phyloP scores from a whole-genome alignment of 2,797 vertebrate genomes.

The Arrhamphus sclerolepis region DNA sequence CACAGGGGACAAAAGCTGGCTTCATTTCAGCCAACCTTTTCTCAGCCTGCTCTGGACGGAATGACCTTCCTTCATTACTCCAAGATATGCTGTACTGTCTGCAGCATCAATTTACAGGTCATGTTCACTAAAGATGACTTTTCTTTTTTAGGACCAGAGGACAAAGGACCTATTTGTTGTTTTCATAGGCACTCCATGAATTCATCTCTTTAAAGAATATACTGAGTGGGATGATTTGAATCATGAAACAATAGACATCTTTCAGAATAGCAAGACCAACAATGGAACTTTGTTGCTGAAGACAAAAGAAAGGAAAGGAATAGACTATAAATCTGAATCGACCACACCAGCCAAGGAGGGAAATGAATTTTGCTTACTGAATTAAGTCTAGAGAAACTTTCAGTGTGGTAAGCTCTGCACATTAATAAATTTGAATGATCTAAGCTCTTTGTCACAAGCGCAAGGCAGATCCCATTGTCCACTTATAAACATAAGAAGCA shows the following conservation, averaged over 20 bases:
- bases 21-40: conserved; percentile 2
- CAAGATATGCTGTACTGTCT: background rate
- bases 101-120: background rate
- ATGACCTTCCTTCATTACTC: conserved; percentile 1
- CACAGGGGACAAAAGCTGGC: conserved; percentile 36
- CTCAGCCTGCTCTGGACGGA: conserved; percentile 3
- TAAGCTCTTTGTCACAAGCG: background rate
- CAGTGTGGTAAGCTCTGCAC: background rate
- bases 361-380: conserved; percentile 33
- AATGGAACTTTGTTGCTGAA: conserved; percentile 37
- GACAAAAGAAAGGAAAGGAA: conserved; percentile 6
- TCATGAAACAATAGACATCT: conserved; percentile 48
- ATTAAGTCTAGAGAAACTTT: conserved; percentile 9
- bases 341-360: conserved; percentile 1
- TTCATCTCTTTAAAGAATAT: conserved; percentile 9
- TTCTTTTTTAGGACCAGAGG: background rate
- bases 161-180: background rate
- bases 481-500: no score
- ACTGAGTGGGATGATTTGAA: conserved; percentile 13
- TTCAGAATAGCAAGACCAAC: conserved; percentile 33
- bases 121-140: background rate
- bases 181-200: background rate
- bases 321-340: conserved; percentile 8
- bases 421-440: background rate
- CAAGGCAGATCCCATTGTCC: no score